A percentile compares a stretch with the other conserved stretches of the same genome.
phyloP scores from a whole-genome alignment of 2,888 invertebrate species.

The Altica lythri region DNA sequence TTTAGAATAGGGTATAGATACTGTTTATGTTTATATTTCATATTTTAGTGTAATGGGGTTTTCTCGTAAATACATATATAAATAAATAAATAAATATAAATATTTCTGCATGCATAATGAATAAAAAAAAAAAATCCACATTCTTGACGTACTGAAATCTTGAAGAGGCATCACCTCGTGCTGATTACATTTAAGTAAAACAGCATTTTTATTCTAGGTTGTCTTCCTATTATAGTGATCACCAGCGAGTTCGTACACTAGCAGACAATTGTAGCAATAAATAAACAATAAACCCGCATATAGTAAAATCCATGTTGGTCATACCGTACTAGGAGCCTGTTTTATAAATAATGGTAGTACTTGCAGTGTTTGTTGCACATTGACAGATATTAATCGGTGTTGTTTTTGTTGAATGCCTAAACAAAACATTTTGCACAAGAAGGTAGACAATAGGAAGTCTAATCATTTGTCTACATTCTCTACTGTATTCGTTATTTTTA shows the following conservation, averaged over 20 bases:
- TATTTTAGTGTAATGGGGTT: too few relatives aligned
- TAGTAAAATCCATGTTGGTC: constrained; percentile 29
- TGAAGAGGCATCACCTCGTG: constrained; percentile 26
- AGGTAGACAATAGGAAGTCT: constrained; percentile 23
- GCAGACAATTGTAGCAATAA: constrained; percentile 36
- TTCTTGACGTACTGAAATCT: constrained; percentile 17
- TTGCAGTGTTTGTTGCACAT: constrained; percentile 18
- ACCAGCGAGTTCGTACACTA: constrained; percentile 26
- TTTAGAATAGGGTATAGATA: too few relatives aligned
- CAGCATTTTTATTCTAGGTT: constrained; percentile 24
- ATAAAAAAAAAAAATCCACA: too few relatives aligned
- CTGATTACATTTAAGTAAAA: constrained; percentile 21
- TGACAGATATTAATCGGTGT: constrained; percentile 32
- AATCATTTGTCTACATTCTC: constrained; percentile 22
- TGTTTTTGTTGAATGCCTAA: constrained; percentile 22
- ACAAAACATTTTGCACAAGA: constrained; percentile 11
- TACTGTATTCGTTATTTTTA: constrained; percentile 3
- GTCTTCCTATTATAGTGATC: constrained; percentile 28
- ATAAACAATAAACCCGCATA: constrained; percentile 39
- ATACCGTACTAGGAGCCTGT: constrained; percentile 27
- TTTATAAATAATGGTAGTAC: constrained; percentile 31
- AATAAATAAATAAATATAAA: too few relatives aligned
- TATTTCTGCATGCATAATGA: too few relatives aligned
- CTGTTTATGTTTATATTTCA: too few relatives aligned
- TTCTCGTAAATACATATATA: too few relatives aligned